Conservation (phyloP, 92 coral and sea anemone species). For the Pocillopora grandis region DNA sequence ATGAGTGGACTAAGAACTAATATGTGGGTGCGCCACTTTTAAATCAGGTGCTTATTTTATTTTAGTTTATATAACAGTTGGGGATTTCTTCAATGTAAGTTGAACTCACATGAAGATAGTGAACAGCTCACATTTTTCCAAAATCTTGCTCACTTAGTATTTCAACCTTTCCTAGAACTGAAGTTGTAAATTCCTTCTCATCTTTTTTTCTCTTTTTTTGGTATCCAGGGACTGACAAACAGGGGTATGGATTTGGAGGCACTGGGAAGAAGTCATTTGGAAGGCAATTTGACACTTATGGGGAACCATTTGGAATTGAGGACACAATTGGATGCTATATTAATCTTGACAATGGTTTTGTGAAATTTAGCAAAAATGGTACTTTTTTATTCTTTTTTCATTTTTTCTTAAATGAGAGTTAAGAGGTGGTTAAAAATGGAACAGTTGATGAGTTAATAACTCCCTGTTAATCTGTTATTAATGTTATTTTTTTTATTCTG, state of each 20-base stretch:
- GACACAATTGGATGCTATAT: conserved; percentile 94
- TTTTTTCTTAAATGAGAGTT: too few relatives aligned
- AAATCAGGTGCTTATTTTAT: too few relatives aligned
- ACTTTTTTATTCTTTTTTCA: neutral
- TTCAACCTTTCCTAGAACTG: too few relatives aligned
- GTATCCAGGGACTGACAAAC: conserved; percentile 75
- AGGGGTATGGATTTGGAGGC: conserved; percentile 97
- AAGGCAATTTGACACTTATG: conserved; percentile 89
- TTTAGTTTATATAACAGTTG: too few relatives aligned
- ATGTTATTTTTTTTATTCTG: neutral
- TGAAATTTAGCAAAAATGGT: conserved; percentile 95
- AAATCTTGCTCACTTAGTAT: too few relatives aligned
- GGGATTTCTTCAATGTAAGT: too few relatives aligned
- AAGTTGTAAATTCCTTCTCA: neutral
- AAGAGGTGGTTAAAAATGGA: too few relatives aligned
- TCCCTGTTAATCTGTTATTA: neutral
- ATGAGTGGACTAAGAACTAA: too few relatives aligned
- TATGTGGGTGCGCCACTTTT: too few relatives aligned
- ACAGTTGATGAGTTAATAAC: too few relatives aligned
- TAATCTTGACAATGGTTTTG: conserved; percentile 70
- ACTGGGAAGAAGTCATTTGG: conserved; percentile 90
- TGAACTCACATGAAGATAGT: too few relatives aligned
- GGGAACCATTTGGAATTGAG: conserved; percentile 98
- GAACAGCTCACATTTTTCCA: too few relatives aligned
- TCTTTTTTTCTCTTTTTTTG: neutral